Evolutionary conservation across 2,113 vertebrate species (phyloP).

Genomic region (Triplophysa rosa): DNA sequence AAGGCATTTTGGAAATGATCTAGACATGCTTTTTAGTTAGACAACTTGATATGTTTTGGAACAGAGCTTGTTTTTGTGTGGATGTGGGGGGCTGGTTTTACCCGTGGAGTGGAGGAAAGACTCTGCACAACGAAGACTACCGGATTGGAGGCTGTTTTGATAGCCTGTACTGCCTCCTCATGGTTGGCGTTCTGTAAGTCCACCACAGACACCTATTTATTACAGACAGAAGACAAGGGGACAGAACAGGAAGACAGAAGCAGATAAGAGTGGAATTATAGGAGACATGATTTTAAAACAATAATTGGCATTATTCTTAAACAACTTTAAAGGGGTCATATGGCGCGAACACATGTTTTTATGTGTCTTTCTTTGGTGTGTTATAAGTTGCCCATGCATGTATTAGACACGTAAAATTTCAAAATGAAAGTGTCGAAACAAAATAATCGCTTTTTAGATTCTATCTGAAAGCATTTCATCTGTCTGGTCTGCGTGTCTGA

Average conservation of each 20-base stretch:
- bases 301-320: not conserved
- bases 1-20: no score
- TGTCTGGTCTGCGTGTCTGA: no score
- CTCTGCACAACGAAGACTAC: conserved; percentile 92
- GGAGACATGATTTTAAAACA: not conserved
- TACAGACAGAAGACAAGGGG: not conserved
- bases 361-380: no score
- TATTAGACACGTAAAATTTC: no score
- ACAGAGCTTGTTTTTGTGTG: no score
- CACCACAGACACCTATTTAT: conserved; percentile 83
- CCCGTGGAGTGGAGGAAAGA: conserved; percentile 82
- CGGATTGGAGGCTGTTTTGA: conserved; percentile 85
- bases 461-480: no score
- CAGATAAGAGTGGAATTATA: not conserved
- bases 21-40: no score
- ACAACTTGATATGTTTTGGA: not conserved
- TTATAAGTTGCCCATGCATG: no score
- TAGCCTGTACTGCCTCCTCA: conserved; percentile 87
- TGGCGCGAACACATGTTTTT: no score
- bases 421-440: no score
- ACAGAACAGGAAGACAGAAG: not conserved
- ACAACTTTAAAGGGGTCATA: no score
- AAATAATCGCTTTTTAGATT: no score
- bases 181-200: conserved; percentile 88
- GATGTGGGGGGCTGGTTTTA: conserved; percentile 60